These are phyloP conservation scores for Invenusta paracnida DNA, from an alignment of 2,888 invertebrate genomes.

Conservation along the genomic window DNA sequence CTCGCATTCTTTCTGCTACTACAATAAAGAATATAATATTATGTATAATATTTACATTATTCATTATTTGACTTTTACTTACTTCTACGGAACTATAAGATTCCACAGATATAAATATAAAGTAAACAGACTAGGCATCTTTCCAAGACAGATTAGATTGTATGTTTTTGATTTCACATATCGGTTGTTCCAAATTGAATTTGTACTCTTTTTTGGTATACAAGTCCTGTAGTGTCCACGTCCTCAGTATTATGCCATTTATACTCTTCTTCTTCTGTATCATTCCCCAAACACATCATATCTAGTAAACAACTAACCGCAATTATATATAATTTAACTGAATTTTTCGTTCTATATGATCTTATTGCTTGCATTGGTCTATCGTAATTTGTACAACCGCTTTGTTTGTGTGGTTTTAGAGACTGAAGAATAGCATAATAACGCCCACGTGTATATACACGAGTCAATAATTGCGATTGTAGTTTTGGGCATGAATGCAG, in stretches of 20 bases:
- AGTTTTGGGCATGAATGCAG: neutral
- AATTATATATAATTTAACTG: neutral
- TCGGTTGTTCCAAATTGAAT: neutral
- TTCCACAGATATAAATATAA: no score
- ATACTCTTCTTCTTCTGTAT: neutral
- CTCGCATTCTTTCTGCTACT: no score
- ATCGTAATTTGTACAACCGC: neutral
- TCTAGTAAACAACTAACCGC: neutral
- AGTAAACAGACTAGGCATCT: neutral
- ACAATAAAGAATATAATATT: no score
- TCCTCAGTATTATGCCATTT: neutral
- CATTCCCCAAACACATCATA: neutral
- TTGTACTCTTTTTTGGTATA: neutral
- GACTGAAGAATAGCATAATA: neutral
- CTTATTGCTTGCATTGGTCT: neutral
- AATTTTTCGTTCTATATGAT: neutral
- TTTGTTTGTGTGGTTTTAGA: neutral
- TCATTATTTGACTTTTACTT: no score
- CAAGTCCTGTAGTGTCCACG: neutral
- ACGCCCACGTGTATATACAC: neutral
- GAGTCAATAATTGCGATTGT: neutral
- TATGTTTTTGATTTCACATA: neutral
- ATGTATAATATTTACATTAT: no score
- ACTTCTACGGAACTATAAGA: no score
- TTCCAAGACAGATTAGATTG: neutral